Conservation (phyloP, 2,888 invertebrate species). For the Cephonodes hylas region DNA sequence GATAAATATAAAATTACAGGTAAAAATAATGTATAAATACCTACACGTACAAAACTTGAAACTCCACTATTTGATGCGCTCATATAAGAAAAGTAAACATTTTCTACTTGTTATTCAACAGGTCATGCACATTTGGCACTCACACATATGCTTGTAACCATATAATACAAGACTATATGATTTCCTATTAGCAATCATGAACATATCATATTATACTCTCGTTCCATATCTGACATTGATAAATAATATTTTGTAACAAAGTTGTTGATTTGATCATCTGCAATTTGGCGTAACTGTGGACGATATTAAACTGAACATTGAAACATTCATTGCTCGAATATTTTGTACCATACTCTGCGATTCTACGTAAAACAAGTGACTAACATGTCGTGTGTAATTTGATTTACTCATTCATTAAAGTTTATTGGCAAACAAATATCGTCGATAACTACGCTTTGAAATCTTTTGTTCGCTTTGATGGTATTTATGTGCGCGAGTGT, state of each 20-base stretch:
- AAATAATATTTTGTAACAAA: neutral
- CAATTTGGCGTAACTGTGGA: neutral
- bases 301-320: neutral
- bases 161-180: too few relatives aligned
- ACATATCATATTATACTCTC: too few relatives aligned
- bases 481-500: conserved; percentile 2
- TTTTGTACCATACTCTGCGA: neutral
- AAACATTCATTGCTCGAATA: neutral
- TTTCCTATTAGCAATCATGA: too few relatives aligned
- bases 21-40: too few relatives aligned
- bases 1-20: too few relatives aligned
- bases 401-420: conserved; percentile 6
- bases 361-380: neutral
- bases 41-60: too few relatives aligned
- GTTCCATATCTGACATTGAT: neutral
- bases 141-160: too few relatives aligned
- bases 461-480: conserved; percentile 12
- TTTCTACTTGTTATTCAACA: too few relatives aligned
- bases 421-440: conserved; percentile 6
- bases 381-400: neutral
- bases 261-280: neutral
- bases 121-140: too few relatives aligned
- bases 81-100: too few relatives aligned
- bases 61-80: too few relatives aligned
- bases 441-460: neutral